Conservation (phyloP, 2,888 invertebrate genomes). For the Athrips mouffetella region DNA sequence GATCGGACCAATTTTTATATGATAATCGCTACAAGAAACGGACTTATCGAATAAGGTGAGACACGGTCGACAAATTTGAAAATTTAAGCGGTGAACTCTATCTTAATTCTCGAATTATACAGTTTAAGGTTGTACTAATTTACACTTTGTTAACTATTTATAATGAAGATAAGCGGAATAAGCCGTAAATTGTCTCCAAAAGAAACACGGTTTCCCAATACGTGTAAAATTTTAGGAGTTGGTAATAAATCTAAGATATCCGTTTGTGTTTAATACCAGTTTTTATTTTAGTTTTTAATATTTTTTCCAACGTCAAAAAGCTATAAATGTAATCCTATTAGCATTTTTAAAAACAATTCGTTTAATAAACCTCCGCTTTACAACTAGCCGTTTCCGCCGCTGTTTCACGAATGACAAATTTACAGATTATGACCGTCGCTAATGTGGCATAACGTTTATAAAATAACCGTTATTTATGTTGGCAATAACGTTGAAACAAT, state of each 20-base stretch:
- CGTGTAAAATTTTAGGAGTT: neutral
- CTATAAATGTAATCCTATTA: neutral
- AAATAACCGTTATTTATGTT: constrained; percentile 12
- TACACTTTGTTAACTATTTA: constrained; percentile 9
- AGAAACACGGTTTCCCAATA: neutral
- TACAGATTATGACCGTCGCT: neutral
- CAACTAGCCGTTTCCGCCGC: neutral
- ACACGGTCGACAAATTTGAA: constrained; percentile 24
- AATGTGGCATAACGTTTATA: neutral
- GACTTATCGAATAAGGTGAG: constrained; percentile 28
- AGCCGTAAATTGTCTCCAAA: neutral
- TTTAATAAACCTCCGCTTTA: neutral
- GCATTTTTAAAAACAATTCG: neutral
- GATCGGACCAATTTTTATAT: constrained; percentile 32
- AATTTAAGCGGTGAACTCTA: constrained; percentile 3
- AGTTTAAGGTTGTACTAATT: constrained; percentile 4
- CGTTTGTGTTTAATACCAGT: neutral
- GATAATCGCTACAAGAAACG: constrained; percentile 32
- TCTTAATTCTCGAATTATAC: constrained; percentile 12
- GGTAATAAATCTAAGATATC: neutral
- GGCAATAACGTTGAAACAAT: constrained; percentile 18
- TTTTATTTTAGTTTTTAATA: neutral
- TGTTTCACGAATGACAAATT: neutral
- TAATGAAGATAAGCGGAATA: constrained; percentile 1
- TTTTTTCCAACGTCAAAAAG: neutral